phyloP scores from a whole-genome alignment of 2,888 invertebrate genomes.

The Bellardia bayeri region DNA sequence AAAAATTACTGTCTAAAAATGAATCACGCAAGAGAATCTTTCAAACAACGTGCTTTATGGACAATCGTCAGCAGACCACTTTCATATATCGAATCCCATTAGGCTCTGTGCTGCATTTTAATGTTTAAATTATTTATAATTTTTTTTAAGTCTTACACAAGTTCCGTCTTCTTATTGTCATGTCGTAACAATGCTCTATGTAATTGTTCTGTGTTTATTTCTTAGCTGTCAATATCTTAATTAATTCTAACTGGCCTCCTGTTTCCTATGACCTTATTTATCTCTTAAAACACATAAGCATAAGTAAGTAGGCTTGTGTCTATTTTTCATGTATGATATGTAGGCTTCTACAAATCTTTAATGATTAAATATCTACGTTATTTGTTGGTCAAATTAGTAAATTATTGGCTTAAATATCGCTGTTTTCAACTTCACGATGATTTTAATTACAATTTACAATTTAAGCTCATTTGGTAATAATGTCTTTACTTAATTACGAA shows the following conservation, averaged over 20 bases:
- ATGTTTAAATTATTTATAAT: not conserved
- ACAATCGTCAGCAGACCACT: too few species aligned
- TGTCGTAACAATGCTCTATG: too few species aligned
- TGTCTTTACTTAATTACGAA: not conserved
- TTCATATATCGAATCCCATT: too few species aligned
- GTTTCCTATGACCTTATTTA: too few species aligned
- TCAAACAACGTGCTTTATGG: too few species aligned
- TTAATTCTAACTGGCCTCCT: not conserved
- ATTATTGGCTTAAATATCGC: not conserved
- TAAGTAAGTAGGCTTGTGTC: not conserved
- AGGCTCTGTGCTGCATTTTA: not conserved
- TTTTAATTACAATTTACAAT: slow-evolving; percentile 33
- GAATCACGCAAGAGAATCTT: too few species aligned
- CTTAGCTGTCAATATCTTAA: not conserved
- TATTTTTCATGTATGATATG: not conserved
- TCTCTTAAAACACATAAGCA: too few species aligned
- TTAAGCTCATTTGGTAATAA: slow-evolving; percentile 1
- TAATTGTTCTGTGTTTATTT: not conserved
- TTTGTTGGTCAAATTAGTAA: not conserved
- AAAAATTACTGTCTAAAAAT: too few species aligned
- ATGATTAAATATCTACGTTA: not conserved
- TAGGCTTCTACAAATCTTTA: not conserved
- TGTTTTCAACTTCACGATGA: not conserved
- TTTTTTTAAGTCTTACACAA: too few species aligned
- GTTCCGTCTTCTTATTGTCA: too few species aligned